Percentiles rank a stretch among this genome's conserved stretches.
Evolutionary conservation across 1,140 invertebrate genomes (phyloP).

Genomic region (Lordiphosa collinella): DNA sequence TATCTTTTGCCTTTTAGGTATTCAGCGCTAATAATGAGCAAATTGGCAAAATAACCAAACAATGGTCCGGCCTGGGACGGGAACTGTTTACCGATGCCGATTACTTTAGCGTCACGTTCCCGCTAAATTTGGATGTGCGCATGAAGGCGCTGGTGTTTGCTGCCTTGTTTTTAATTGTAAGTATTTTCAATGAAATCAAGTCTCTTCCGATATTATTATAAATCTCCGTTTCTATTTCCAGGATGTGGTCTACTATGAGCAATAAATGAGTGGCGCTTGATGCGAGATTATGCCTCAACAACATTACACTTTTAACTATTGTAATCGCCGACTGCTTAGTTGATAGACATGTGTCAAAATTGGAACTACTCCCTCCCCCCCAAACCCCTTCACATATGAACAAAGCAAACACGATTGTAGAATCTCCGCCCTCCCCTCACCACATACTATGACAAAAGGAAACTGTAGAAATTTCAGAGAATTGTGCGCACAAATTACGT

Average conservation of each 20-base stretch:
- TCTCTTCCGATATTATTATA: too few relatives aligned
- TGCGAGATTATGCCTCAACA: neutral
- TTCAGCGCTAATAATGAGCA: constrained; percentile 54
- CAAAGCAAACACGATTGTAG: neutral
- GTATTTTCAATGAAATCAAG: too few relatives aligned
- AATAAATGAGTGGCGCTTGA: constrained; percentile 19
- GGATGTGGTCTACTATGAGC: constrained; percentile 49
- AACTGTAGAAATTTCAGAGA: neutral
- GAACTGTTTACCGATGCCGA: constrained; percentile 67
- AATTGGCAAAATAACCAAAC: constrained; percentile 62
- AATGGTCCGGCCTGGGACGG: constrained; percentile 52
- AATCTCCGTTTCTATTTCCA: constrained; percentile 6
- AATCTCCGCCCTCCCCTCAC: neutral
- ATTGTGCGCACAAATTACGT: constrained; percentile 23
- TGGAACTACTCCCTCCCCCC: constrained; percentile 10
- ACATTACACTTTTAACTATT: constrained; percentile 5
- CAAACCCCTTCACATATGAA: constrained; percentile 3
- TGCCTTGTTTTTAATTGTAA: constrained; percentile 57
- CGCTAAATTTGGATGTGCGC: constrained; percentile 58
- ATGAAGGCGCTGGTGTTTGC: constrained; percentile 60
- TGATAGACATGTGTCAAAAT: constrained; percentile 20
- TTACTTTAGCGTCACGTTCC: constrained; percentile 57
- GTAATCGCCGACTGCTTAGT: constrained; percentile 45
- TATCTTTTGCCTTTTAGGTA: constrained; percentile 33
- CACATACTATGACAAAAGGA: too few relatives aligned